Evolutionary conservation across 2,113 vertebrate species (phyloP), one percentile per base, ranked within the genome.

Genomic region (Madoqua kirkii): DNA sequence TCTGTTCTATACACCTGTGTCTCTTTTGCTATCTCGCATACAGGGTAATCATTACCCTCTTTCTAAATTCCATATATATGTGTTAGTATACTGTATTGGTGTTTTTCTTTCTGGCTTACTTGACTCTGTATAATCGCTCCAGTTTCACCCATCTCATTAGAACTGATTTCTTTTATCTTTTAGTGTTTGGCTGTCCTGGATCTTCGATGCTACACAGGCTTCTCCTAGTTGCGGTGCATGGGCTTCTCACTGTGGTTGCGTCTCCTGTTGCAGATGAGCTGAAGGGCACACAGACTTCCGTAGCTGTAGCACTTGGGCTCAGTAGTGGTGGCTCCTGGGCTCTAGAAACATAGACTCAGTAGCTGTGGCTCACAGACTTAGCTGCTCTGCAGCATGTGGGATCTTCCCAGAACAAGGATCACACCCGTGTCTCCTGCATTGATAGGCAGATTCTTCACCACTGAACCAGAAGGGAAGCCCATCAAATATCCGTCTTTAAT

Each of bases 401-500:
- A 27, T 76, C 36, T 43, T 76, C 23, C 23, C 23, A 76, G 71
- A 76, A 25, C 23, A 76, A 12, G 71, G 36, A 76, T 76, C 23
- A 43, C 36, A 40, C 23, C 23, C 6, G 0, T 43, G 71, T 76
- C 71, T 76, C 71, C 36, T 27, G 36, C 23, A 76, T 43, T 76
- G 23, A 13, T 27, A 76, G 71, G 71, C 23, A 76, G 23, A 76
- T 14, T 76, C 71, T 43, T 76, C 71, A 76, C 11, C 21, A 43
- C 36, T 43, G 71, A 76, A 43, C 36, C 71, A 43, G 36, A 43
- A 74, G 36, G 21, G 36, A 43, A 43, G 40, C 36, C 71, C 36
- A 76, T 76, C 60, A 87, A 83, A 95, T 64, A 33, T 92, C n/a
- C 60, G 45, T 59, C 5, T 40, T 86, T 36, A 50, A 62, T 54